Evolutionary conservation across 1,140 invertebrate species (phyloP), one percentile per base, ranked within the genome.

Genomic region (Acyrthosiphon pisum): DNA sequence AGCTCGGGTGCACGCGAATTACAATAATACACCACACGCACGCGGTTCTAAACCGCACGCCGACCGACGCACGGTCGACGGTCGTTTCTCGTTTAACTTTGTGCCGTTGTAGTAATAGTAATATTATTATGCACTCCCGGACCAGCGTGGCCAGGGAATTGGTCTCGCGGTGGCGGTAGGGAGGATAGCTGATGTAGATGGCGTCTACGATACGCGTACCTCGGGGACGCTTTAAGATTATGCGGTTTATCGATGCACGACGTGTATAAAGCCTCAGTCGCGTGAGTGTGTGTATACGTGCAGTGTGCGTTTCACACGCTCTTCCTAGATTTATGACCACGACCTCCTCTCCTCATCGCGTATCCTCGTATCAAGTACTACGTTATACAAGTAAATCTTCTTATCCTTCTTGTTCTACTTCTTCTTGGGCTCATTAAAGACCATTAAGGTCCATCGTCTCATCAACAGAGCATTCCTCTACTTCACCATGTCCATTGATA

Each of bases 71-170:
- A 83, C 81, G 35, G 81, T 37, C 37, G 37, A 44, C 83, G 83
- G 83, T 46, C 41, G 83, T 84, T 84, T 44, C 83, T 37, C 81
- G 81, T 84, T 68, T 44, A 84, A 84, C 41, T 44, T 84, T 84
- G 37, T 44, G 37, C 37, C 60, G 60, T n/a, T 14, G 30, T 68
- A 14, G 60, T 68, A 30, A 11, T 44, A 44, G 76, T 68, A 68
- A 8, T 81, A 81, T 81, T 81, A 81, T 81, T 81, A 8, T 81
- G 23, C 23, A 11, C 41, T 68, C 30, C 60, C 60, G 60, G 56
- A 14, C 30, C 30, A 30, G 11, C 60, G 60, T 68, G 60, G 9
- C 60, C 30, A 14, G 60, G 60, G 30, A 68, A 84, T 44, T 30
- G 83, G 83, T 20, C 48, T 81, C 76, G 60, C 23, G 83, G 37